These are phyloP conservation scores for Darevskia mixta DNA, from an alignment of 2,797 vertebrate species.

Conservation along the genomic window DNA sequence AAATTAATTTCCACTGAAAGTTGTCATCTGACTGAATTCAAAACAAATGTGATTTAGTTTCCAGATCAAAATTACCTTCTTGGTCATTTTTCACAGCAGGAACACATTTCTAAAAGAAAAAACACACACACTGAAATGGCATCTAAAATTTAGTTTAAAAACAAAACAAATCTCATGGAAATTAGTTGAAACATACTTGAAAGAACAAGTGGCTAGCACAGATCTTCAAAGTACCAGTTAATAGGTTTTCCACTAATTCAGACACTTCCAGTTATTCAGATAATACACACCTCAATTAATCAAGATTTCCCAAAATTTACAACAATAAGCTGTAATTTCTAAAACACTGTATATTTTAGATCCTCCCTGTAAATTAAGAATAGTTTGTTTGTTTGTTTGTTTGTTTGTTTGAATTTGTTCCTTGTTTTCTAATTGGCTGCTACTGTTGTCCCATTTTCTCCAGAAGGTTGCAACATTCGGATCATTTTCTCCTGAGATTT, in stretches of 20 bases:
- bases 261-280: background rate
- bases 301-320: background rate
- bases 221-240: background rate
- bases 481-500: background rate
- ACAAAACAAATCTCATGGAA: background rate
- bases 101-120: conserved; percentile 60
- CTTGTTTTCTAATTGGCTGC: background rate
- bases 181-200: background rate
- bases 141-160: background rate
- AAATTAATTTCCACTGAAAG: background rate
- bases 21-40: background rate
- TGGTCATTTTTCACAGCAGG: conserved; percentile 20
- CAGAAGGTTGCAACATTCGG: background rate
- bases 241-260: background rate
- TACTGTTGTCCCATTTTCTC: background rate
- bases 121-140: background rate
- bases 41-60: background rate
- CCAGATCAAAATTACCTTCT: conserved; percentile 20
- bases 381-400: too few relatives aligned
- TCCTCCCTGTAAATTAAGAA: background rate
- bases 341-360: background rate
- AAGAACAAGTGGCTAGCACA: background rate
- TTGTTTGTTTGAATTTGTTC: background rate
- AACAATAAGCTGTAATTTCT: too few relatives aligned
- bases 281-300: background rate